Evolutionary conservation across 2,113 vertebrate species (phyloP).

Genomic region (Vombatus ursinus): DNA sequence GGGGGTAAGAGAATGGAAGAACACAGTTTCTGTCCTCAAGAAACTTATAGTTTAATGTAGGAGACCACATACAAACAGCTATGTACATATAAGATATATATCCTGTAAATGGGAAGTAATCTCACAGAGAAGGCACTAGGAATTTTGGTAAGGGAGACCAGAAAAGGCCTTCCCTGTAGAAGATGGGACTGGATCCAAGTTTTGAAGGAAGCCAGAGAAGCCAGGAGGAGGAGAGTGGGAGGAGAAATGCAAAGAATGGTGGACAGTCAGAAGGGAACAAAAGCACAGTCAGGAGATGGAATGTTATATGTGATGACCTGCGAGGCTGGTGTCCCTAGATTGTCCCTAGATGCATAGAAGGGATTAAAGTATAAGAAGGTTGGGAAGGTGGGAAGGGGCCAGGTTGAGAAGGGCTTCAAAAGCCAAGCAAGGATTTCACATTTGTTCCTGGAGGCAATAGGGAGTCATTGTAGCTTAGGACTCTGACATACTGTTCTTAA

Average conservation of each 20-base stretch:
- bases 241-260: not conserved
- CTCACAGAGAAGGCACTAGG: not conserved
- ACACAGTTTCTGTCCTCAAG: not conserved
- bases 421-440: not conserved
- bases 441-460: not conserved
- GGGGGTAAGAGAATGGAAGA: not conserved
- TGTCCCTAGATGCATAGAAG: not conserved
- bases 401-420: not conserved
- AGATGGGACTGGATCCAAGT: not conserved
- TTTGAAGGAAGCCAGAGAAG: not conserved
- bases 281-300: not conserved
- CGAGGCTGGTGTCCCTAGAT: not conserved
- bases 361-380: not conserved
- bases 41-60: not conserved
- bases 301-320: not conserved
- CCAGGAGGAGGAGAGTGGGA: not conserved
- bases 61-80: not conserved
- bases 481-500: not conserved
- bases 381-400: not conserved
- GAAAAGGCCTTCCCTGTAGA: not conserved
- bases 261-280: not conserved
- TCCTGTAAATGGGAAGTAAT: not conserved
- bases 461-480: not conserved
- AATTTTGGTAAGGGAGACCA: not conserved
- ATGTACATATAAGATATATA: not conserved